phyloP scores from a whole-genome alignment of 1,140 invertebrate species.

The Drosophila watanabei region DNA sequence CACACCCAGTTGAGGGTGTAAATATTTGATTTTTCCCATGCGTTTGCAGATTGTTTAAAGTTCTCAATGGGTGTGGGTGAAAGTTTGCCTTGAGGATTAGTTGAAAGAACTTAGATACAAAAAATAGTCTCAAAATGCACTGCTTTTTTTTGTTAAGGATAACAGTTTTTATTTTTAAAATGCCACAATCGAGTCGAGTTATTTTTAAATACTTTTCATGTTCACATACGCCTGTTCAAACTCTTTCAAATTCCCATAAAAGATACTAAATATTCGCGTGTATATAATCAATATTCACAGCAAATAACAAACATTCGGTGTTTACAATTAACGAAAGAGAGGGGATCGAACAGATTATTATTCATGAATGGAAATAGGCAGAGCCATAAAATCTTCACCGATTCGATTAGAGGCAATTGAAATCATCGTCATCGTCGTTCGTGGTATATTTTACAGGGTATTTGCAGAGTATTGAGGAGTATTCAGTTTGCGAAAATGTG shows the following conservation, averaged over 20 bases:
- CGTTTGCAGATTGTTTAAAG: constrained; percentile 37
- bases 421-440: constrained; percentile 42
- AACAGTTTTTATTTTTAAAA: too few relatives aligned
- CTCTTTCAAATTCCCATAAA: constrained; percentile 57
- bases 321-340: constrained; percentile 53
- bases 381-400: constrained; percentile 56
- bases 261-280: constrained; percentile 55
- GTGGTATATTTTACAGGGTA: constrained; percentile 5
- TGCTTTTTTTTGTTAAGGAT: too few relatives aligned
- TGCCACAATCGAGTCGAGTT: too few relatives aligned
- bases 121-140: not conserved
- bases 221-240: constrained; percentile 48
- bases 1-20: constrained; percentile 51
- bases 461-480: not conserved
- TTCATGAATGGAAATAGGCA: constrained; percentile 62
- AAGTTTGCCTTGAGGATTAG: constrained; percentile 20
- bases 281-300: constrained; percentile 56
- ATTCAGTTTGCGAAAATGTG: not conserved
- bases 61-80: constrained; percentile 7
- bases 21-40: constrained; percentile 67
- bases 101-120: not conserved
- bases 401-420: constrained; percentile 53
- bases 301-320: constrained; percentile 52
- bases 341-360: constrained; percentile 41
- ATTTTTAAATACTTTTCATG: not conserved